Percentiles rank a stretch among this genome's conserved stretches.
Conservation (phyloP, 2,888 invertebrate species). For the Aelia acuminata region DNA sequence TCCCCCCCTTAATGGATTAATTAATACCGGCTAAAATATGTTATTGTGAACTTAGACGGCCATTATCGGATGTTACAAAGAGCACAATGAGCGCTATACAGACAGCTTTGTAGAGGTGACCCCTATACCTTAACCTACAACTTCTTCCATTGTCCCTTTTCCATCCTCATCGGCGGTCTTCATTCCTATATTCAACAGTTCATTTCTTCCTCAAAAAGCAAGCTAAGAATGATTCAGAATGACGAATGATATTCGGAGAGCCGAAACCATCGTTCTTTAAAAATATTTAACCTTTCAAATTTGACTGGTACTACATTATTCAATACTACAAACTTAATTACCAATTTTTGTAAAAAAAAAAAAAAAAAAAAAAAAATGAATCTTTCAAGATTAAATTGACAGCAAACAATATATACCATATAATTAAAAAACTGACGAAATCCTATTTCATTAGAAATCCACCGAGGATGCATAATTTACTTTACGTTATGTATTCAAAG, state of each 20-base stretch:
- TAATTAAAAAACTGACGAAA: too few relatives aligned
- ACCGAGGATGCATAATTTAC: too few relatives aligned
- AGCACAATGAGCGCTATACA: background rate
- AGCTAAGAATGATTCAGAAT: background rate
- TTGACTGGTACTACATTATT: too few relatives aligned
- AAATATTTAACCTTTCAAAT: too few relatives aligned
- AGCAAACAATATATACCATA: too few relatives aligned
- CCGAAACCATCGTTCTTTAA: too few relatives aligned
- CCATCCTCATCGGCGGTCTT: background rate
- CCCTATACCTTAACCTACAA: slow-evolving; percentile 51
- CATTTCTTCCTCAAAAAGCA: background rate
- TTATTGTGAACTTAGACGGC: background rate
- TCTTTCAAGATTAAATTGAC: too few relatives aligned
- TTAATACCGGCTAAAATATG: background rate
- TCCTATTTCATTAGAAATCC: too few relatives aligned
- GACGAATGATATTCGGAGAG: background rate
- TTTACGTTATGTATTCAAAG: too few relatives aligned
- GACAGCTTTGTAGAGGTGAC: slow-evolving; percentile 7
- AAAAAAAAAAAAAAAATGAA: too few relatives aligned
- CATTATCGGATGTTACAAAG: background rate
- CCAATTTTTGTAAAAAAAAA: too few relatives aligned
- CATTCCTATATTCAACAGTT: background rate
- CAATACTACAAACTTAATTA: too few relatives aligned
- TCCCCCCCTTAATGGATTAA: background rate
- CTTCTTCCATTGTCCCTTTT: background rate